Evolutionary conservation across 1,140 invertebrate species (phyloP), one percentile per base, ranked within the genome.

Genomic region (Drosophila mayri): DNA sequence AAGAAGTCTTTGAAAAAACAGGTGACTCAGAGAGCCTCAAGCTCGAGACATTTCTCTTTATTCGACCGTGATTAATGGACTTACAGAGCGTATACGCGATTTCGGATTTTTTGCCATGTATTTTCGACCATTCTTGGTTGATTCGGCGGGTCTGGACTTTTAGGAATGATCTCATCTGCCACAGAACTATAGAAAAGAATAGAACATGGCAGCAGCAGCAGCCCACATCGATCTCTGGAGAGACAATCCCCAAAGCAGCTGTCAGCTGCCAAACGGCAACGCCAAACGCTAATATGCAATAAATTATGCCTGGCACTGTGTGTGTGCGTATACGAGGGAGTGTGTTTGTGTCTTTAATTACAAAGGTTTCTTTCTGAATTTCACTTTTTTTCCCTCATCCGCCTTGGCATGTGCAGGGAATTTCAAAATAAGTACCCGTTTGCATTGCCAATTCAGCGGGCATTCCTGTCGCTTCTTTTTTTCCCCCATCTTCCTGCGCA

Each of bases 121-220:
- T 71, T 84, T 73, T 80, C 30, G 30, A 40, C 46, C 67, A 58
- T 55, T 32, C 62, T 49, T 59, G 58, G 62, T 32, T 16, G 57
- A 65, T 62, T 65, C 22, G 46, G 38, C 72, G 38, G 52, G 35
- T 57, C 37, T 74, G 65, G 62, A 49, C 54, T 80, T 86, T 87
- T 84, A 74, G 77, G 61, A 84, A 81, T 88, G 84, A 88, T 88
- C 85, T 88, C 84, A 88, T 88, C 79, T 62, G 28, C 57, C 59
- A 61, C 55, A 68, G 62, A 57, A 46, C 57, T 28, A 37, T 57
- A 20, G 41, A 25, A 38, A n/a, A 25, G 52, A 43, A 55, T 25
- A 25, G 35, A 55, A 38, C 37, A 22, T 38, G 32, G 55, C 64
- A 25, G 35, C 70, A 22, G 59, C 40, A 35, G 49, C 67, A 60